Evolutionary conservation across 1,140 invertebrate genomes (phyloP), one percentile per base, ranked within the genome.

Genomic region (Drosophila ironensis): DNA sequence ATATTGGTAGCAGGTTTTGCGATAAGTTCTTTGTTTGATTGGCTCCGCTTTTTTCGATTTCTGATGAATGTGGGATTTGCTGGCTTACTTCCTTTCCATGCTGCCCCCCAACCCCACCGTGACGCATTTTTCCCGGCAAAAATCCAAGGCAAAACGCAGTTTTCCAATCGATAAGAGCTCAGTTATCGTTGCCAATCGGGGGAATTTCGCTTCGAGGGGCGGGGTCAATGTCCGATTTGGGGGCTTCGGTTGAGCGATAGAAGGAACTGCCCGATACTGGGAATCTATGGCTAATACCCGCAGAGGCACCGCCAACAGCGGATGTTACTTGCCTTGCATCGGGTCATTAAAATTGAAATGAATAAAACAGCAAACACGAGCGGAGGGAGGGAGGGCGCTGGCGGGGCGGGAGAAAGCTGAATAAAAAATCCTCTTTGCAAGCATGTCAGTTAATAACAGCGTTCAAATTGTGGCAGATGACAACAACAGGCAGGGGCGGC

Each of bases 401-500:
- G 33, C 12, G 0, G 30, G 0, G 12, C 12, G 42, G 20, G n/a
- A 25, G 11, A 56, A 45, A 67, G n/a, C 14, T 33, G 51, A 25
- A 25, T 5, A 81, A 74, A 69, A 67, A 61, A 59, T 60, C 52
- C 51, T 73, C 35, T 63, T 71, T 72, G 57, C 60, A 72, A 64
- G 75, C 71, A 82, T 75, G 80, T 75, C 75, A 84, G 74, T 86
- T 86, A 86, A 86, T 86, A 82, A 78, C 66, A 82, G 80, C 59
- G 61, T 86, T 74, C 80, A 86, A 84, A 74, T 86, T 78, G 78
- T 74, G 78, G 78, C 78, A 82, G 80, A 82, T 82, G 78, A 82
- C 78, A 63, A 48, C 33, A 22, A 6, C 38, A 22, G 19, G 9
- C 4, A 25, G 33, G 11, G 35, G 16, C 8, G 8, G 37, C 12